Evolutionary conservation across 2,888 invertebrate species (phyloP).

Genomic region (Noctua pronuba): DNA sequence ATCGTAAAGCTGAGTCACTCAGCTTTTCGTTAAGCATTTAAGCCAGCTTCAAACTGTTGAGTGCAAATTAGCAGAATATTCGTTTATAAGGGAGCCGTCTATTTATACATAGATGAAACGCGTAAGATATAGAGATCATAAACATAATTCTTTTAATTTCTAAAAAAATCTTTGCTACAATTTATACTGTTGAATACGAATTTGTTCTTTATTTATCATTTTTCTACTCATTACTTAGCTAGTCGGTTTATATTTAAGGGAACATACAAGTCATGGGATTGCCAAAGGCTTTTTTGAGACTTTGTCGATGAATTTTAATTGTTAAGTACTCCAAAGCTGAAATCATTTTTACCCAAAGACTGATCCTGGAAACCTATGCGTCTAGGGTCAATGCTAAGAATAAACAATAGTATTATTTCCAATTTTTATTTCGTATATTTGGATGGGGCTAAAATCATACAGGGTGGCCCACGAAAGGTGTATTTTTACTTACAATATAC

Average conservation of each 20-base stretch:
- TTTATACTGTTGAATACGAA: constrained; percentile 27
- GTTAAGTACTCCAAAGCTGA: constrained; percentile 54
- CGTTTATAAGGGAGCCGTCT: constrained; percentile 28
- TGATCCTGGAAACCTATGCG: constrained; percentile 23
- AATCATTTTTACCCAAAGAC: constrained; percentile 52
- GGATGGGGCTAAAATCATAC: constrained; percentile 1
- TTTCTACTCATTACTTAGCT: constrained; percentile 52
- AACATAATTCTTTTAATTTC: constrained; percentile 5
- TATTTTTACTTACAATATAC: neutral
- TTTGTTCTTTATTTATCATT: constrained; percentile 16
- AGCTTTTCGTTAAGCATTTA: constrained; percentile 12
- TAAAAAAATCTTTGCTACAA: constrained; percentile 4
- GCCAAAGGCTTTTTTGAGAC: constrained; percentile 58
- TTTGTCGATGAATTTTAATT: constrained; percentile 49
- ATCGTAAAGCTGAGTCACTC: neutral
- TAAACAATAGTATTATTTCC: constrained; percentile 47
- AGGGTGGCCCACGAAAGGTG: neutral
- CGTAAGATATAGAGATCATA: constrained; percentile 22
- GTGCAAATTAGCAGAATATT: constrained; percentile 19
- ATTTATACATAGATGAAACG: constrained; percentile 34
- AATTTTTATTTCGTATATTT: constrained; percentile 1
- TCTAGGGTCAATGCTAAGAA: constrained; percentile 46
- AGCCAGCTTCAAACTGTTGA: constrained; percentile 12
- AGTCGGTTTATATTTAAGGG: constrained; percentile 55
- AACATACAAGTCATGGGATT: constrained; percentile 43